Conservation (phyloP, 1,140 invertebrate species). For the Odontomachus brunneus region DNA sequence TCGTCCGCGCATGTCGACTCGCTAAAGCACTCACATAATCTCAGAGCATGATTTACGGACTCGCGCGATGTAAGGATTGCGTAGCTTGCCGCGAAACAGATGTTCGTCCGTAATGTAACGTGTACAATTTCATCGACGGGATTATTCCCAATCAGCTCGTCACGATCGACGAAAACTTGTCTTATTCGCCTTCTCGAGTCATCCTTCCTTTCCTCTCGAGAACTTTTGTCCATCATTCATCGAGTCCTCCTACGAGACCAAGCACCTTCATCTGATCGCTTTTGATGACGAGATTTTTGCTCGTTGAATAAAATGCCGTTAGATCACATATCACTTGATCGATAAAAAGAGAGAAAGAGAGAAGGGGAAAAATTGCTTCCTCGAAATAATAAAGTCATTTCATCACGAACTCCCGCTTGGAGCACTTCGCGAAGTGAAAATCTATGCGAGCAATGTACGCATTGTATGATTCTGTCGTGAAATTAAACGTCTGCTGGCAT, state of each 20-base stretch:
- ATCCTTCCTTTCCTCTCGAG: slow-evolving; percentile 18
- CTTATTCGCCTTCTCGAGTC: slow-evolving; percentile 1
- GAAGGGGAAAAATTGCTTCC: neutral
- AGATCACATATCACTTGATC: too few species aligned
- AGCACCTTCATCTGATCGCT: slow-evolving; percentile 60
- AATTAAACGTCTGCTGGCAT: slow-evolving; percentile 50
- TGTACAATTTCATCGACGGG: neutral
- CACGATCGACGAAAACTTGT: neutral
- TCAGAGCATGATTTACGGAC: neutral
- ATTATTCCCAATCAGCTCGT: slow-evolving; percentile 5
- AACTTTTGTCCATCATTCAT: neutral
- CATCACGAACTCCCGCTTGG: neutral
- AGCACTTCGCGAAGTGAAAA: slow-evolving; percentile 20
- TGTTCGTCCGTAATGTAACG: slow-evolving; percentile 3
- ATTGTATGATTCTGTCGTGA: slow-evolving; percentile 12
- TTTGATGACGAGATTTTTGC: slow-evolving; percentile 53
- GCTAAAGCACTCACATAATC: neutral
- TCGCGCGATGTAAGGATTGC: slow-evolving; percentile 6
- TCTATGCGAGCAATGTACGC: neutral
- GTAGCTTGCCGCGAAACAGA: slow-evolving; percentile 1
- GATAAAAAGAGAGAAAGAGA: too few species aligned
- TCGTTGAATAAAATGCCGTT: slow-evolving; percentile 4
- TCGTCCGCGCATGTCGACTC: neutral
- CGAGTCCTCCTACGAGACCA: slow-evolving; percentile 21
- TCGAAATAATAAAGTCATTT: neutral